These are phyloP conservation scores for Distichodus sexfasciatus DNA, from an alignment of 2,797 vertebrate genomes.

Conservation along the genomic window DNA sequence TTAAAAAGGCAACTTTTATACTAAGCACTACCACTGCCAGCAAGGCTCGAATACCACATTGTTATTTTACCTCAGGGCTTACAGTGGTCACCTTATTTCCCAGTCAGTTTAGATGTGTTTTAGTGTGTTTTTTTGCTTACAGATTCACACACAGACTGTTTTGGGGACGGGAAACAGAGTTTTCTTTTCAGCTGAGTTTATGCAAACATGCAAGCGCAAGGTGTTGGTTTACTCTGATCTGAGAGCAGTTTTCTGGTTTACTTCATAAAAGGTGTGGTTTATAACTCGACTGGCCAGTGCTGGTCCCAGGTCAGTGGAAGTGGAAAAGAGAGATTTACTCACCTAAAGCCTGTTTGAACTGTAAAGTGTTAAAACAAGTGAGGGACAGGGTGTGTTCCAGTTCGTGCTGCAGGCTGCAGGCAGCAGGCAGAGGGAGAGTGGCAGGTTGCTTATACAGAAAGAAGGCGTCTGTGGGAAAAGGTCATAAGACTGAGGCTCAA, in stretches of 20 bases:
- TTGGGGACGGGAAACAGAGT: too few relatives aligned
- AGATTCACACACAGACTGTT: too few relatives aligned
- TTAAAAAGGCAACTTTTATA: slow-evolving; percentile 13
- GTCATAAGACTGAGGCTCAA: slow-evolving; percentile 24
- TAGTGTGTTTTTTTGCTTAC: too few relatives aligned
- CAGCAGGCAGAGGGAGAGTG: slow-evolving; percentile 18
- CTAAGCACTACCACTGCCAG: slow-evolving; percentile 10
- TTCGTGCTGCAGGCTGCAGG: too few relatives aligned
- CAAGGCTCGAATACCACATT: slow-evolving; percentile 18
- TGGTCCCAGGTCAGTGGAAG: neutral
- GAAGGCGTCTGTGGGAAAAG: slow-evolving; percentile 39
- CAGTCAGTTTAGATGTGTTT: slow-evolving; percentile 9
- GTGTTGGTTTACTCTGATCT: too few relatives aligned
- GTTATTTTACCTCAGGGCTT: slow-evolving; percentile 24
- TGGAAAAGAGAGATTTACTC: neutral
- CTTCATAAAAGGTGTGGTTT: slow-evolving; percentile 8
- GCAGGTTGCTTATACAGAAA: slow-evolving; percentile 28
- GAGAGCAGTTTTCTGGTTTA: neutral
- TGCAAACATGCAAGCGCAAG: too few relatives aligned
- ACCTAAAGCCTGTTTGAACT: slow-evolving; percentile 14
- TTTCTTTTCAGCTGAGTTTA: too few relatives aligned
- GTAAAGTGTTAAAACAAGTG: slow-evolving; percentile 18
- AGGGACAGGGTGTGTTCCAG: slow-evolving; percentile 23
- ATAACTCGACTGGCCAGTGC: neutral
- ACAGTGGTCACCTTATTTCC: slow-evolving; percentile 37